These are phyloP conservation scores for Mechanitis mazaeus DNA, from an alignment of 2,888 invertebrate genomes.

Conservation along the genomic window DNA sequence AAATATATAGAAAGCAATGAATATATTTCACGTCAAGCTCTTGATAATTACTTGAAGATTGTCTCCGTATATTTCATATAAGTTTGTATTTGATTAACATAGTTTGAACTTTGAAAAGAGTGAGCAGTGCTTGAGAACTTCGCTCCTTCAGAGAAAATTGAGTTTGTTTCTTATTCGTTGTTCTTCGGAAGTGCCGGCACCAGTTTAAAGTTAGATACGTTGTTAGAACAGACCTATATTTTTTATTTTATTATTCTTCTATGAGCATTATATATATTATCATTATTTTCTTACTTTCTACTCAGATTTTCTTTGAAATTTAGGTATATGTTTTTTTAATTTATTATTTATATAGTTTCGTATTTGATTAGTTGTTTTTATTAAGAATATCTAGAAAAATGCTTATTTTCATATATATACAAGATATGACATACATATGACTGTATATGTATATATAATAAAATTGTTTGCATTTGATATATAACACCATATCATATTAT, in stretches of 20 bases:
- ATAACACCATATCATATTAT: not conserved
- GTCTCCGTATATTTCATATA: not conserved
- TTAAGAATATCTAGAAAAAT: no score
- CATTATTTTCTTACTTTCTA: no score
- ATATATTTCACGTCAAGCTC: no score
- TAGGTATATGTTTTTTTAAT: no score
- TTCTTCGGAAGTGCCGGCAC: constrained; percentile 10
- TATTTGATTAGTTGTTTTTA: no score
- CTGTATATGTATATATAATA: not conserved
- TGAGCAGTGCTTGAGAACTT: constrained; percentile 6
- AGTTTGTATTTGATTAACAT: constrained; percentile 16
- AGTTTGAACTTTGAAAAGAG: constrained; percentile 10
- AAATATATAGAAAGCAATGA: no score
- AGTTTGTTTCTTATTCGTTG: constrained; percentile 18
- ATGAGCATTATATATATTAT: no score
- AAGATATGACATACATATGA: not conserved
- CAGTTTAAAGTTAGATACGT: constrained; percentile 6
- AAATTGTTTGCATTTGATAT: not conserved
- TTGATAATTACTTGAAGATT: no score
- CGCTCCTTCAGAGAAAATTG: constrained; percentile 15
- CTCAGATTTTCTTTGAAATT: no score
- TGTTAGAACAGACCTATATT: not conserved
- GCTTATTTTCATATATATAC: no score
- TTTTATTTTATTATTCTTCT: no score
- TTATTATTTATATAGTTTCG: no score